Percentiles rank a stretch among this genome's conserved stretches.
phyloP scores from a whole-genome alignment of 2,797 vertebrate genomes.

The Pseudocheirus occidentalis region DNA sequence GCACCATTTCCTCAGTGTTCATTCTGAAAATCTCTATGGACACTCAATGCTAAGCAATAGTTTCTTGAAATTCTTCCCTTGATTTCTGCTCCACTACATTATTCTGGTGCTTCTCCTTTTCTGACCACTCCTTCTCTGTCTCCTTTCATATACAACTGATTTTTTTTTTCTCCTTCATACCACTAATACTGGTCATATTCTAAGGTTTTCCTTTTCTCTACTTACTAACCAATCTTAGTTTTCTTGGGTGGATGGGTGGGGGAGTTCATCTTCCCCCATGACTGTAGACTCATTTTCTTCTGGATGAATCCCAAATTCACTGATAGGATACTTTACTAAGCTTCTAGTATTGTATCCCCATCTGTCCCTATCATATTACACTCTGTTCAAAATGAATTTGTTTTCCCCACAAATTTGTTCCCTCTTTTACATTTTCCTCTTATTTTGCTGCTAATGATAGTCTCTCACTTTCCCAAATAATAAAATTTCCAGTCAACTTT shows the following conservation, averaged over 20 bases:
- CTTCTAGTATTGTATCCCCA: not conserved
- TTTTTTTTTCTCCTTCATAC: not conserved
- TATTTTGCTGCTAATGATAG: not conserved
- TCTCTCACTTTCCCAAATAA: not conserved
- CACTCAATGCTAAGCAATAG: not conserved
- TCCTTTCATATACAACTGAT: not conserved
- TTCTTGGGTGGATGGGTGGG: not conserved
- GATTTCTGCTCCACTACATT: not conserved
- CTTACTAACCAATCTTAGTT: not conserved
- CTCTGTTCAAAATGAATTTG: not conserved
- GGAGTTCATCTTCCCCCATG: not conserved
- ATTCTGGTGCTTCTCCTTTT: slow-evolving; percentile 26
- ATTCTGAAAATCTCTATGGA: not conserved
- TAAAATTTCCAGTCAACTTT: not conserved
- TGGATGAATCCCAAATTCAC: not conserved
- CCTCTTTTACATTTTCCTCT: not conserved
- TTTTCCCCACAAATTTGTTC: not conserved
- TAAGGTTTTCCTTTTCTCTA: not conserved
- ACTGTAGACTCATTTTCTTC: not conserved
- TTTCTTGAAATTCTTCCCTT: not conserved
- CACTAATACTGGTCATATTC: not conserved
- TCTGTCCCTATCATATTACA: not conserved
- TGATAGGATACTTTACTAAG: not conserved
- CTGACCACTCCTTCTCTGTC: not conserved
- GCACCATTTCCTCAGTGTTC: not conserved